A percentile compares a stretch with the other conserved stretches of the same genome.
Conservation (phyloP, 1,140 invertebrate species). For the Camponotus floridanus region DNA sequence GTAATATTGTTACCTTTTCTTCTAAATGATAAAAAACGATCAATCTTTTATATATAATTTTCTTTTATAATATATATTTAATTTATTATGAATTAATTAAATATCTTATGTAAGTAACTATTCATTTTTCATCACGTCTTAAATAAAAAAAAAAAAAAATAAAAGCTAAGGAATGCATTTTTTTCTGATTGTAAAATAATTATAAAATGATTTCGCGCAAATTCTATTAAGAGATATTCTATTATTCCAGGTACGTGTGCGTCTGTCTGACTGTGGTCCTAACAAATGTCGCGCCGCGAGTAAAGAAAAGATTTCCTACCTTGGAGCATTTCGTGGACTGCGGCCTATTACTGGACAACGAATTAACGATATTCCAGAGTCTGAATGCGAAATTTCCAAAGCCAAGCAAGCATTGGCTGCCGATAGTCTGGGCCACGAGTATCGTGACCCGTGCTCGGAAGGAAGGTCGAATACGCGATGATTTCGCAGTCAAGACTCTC, state of each 20-base stretch:
- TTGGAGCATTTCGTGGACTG: constrained; percentile 95
- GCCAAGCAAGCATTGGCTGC: constrained; percentile 97
- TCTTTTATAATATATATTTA: not conserved
- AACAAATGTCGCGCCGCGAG: constrained; percentile 94
- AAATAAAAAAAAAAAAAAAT: not conserved
- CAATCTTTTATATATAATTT: not conserved
- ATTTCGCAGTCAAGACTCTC: constrained; percentile 96
- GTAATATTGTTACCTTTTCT: not conserved
- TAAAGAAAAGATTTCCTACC: constrained; percentile 97
- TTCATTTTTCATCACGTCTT: not conserved
- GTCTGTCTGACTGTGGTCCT: constrained; percentile 94
- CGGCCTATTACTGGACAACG: constrained; percentile 95
- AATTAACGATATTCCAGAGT: constrained; percentile 92
- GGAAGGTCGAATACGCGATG: constrained; percentile 96
- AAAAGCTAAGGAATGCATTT: not conserved
- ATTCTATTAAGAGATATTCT: not conserved
- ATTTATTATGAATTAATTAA: not conserved
- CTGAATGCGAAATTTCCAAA: constrained; percentile 94
- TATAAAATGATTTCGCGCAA: not conserved
- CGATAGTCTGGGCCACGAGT: constrained; percentile 96
- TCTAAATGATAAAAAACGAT: not conserved
- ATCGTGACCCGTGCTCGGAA: constrained; percentile 95
- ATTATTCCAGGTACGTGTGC: constrained; percentile 88
- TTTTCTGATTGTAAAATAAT: not conserved
- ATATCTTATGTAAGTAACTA: not conserved